phyloP scores from a whole-genome alignment of 2,113 vertebrate species.

The Cyprinus carpio region DNA sequence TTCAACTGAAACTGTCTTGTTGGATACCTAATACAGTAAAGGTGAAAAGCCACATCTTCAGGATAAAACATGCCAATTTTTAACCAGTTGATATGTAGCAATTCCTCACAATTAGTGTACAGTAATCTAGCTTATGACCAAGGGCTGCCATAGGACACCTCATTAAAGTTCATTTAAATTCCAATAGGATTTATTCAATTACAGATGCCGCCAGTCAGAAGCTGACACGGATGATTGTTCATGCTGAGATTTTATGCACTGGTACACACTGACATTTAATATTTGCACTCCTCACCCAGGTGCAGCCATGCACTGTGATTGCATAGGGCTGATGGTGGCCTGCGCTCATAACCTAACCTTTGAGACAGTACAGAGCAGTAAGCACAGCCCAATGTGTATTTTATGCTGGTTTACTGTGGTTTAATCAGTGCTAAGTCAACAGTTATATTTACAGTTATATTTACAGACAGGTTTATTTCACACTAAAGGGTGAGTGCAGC shows the following conservation, averaged over 20 bases:
- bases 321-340: not conserved
- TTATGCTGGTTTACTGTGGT: not conserved
- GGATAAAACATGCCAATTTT: not conserved
- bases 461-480: constrained; percentile 1
- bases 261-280: constrained; percentile 39
- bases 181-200: constrained; percentile 46
- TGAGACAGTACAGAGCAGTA: not conserved
- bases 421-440: constrained; percentile 5
- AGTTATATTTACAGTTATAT: not conserved
- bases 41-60: not conserved
- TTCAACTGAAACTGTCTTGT: not conserved
- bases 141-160: constrained; percentile 1
- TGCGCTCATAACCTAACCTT: constrained; percentile 19
- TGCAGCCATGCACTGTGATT: constrained; percentile 16
- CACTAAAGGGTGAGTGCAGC: not conserved
- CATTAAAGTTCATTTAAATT: constrained; percentile 52
- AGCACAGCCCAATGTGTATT: not conserved
- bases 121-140: constrained; percentile 23
- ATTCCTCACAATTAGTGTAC: constrained; percentile 25
- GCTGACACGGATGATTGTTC: not conserved
- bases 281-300: constrained; percentile 19
- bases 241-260: constrained; percentile 28
- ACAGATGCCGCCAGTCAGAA: constrained; percentile 36
- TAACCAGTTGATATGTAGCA: not conserved
- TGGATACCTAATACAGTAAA: not conserved